Evolutionary conservation across 2,797 vertebrate species (phyloP), one percentile per base, ranked within the genome.

Genomic region (Melanotaenia maccullochi): DNA sequence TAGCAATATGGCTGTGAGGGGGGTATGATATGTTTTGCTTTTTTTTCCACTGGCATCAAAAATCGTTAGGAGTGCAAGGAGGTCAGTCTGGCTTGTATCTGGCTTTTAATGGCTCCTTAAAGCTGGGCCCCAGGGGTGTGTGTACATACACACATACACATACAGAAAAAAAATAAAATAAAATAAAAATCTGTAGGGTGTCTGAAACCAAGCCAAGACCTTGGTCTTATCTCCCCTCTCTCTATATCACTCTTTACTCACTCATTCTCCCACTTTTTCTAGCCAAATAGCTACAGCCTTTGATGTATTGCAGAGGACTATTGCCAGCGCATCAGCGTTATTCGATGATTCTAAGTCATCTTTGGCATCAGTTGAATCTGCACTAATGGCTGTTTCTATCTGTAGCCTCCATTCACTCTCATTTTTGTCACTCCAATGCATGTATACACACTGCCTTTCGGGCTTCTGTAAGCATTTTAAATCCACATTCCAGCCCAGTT

Each of bases 51-150:
- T 68, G 85, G 82, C 84, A 92, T 92, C 89, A 91, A 90, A 92
- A 92, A 92, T 92, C 90, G 76, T 91, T 93, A 88, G 61, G 76
- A 87, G 91, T 82, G 88, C 89, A 85, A 77, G 73, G 79, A 91
- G 92, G 92, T 93, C 92, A 91, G 79, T 74, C 75, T 78, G 83
- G 76, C 89, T 89, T 73, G 84, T 87, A 87, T 91, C 87, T 90
- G 82, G 85, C 90, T 91, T 91, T 91, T 92, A 93, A 93, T 92
- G 85, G 91, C 79, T 92, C 87, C 91, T 90, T 92, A 91, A 90
- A 92, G 89, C 83, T 32, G 79, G 75, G 77, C 91, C 88, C 87
- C 25, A n/a, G 84, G 86, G 89, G 90, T 78, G 75, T 79, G 71
- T 77, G 65, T 47, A 65, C 49, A 61, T 47, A 52, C 56, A 24